Percentiles rank a stretch among this genome's conserved stretches.
These are phyloP conservation scores for Andrena marginata DNA, from an alignment of 2,888 invertebrate species.

Conservation along the genomic window DNA sequence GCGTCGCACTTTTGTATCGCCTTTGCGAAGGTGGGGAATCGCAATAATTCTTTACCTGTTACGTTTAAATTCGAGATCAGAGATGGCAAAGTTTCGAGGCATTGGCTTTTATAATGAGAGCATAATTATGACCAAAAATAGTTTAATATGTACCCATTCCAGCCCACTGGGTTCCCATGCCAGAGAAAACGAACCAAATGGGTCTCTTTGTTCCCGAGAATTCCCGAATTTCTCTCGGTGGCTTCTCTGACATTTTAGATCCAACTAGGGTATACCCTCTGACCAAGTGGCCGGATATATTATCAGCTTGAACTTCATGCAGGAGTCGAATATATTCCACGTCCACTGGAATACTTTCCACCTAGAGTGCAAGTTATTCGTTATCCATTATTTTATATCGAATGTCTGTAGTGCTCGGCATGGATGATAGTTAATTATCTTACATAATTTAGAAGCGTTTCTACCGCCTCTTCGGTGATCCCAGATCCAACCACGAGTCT, in stretches of 20 bases:
- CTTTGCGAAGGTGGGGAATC: conserved; percentile 89
- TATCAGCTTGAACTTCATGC: conserved; percentile 87
- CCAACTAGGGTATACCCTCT: conserved; percentile 90
- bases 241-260: conserved; percentile 75
- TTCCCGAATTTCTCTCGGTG: conserved; percentile 87
- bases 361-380: conserved; percentile 63
- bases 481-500: conserved; percentile 92
- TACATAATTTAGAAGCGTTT: conserved; percentile 88
- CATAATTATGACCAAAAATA: no score
- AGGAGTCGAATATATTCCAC: conserved; percentile 88
- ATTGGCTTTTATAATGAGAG: no score
- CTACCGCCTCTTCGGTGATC: conserved; percentile 92
- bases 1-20: conserved; percentile 88
- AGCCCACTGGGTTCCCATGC: conserved; percentile 69
- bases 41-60: conserved; percentile 89
- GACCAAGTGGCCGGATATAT: conserved; percentile 88
- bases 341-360: conserved; percentile 87
- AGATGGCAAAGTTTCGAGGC: no score
- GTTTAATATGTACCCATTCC: conserved; percentile 59
- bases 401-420: neutral
- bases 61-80: no score
- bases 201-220: conserved; percentile 89
- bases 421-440: conserved; percentile 61
- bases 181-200: conserved; percentile 95
- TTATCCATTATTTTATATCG: neutral